Evolutionary conservation across 2,113 vertebrate species (phyloP), one percentile per base, ranked within the genome.

Genomic region (Myodes glareolus): DNA sequence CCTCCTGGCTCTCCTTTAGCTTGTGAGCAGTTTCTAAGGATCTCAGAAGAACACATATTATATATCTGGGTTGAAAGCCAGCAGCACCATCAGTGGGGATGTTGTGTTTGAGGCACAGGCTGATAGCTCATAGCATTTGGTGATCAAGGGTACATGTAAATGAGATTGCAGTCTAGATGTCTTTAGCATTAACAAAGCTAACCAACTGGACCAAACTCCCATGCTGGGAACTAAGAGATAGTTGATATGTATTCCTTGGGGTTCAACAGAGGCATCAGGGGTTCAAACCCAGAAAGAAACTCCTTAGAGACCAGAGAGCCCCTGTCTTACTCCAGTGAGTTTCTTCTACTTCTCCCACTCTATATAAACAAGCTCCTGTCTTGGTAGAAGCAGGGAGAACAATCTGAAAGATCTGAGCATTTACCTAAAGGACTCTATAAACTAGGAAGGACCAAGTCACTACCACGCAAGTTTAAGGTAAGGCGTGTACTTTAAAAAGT

Each of bases 381-480:
- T 86, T 92, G 58, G 23, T 93, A 82, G 78, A 90, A 82, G n/a
- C 31, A 93, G 90, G 73, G 78, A 81, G 75, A 96, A 95, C 68
- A 19, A 75, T 84, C 27, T 47, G 84, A 77, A 94, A 94, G 94
- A 47, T 55, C 47, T 61, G 61, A 92, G 21, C 16, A 29, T 95
- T 80, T 82, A 76, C 5, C 55, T 82, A 96, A 87, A 82, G 45
- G 72, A 89, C 58, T 63, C 63, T 84, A 16, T 84, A 93, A 95
- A 36, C 31, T 39, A 89, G 50, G 80, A 97, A 92, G 94, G 39
- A 76, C 42, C 76, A 80, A 96, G 19, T 86, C 42, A 19, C n/a
- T 94, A 78, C 45, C 10, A 78, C 94, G 33, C 67, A 92, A 88
- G 52, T 92, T 94, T 80, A 94, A 96, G 67, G 93, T 80, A 87